These are phyloP conservation scores for Paralinhomoeus sp. DNA, from an alignment of 2,888 invertebrate genomes.

Conservation along the genomic window DNA sequence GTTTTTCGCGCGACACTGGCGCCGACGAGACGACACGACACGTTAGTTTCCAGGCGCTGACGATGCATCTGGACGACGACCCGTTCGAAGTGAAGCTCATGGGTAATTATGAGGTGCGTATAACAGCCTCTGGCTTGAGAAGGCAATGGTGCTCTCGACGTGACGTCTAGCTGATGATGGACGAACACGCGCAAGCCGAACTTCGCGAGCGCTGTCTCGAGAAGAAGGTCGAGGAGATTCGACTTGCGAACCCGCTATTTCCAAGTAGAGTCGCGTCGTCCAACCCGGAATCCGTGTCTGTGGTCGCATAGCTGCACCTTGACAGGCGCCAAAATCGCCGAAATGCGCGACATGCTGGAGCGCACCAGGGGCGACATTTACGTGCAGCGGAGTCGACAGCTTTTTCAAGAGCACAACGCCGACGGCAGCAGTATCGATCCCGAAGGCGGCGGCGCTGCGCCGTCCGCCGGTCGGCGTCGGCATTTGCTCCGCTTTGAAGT, in stretches of 20 bases:
- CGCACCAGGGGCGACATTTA: constrained; percentile 86
- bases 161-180: constrained; percentile 51
- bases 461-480: constrained; percentile 39
- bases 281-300: no score
- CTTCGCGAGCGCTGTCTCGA: constrained; percentile 69
- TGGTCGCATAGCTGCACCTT: not conserved
- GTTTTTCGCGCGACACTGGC: constrained; percentile 1
- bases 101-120: constrained; percentile 52
- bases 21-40: not conserved
- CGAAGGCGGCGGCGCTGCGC: not conserved
- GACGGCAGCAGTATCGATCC: not conserved
- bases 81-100: constrained; percentile 53
- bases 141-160: no score
- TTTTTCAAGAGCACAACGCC: constrained; percentile 28
- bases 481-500: constrained; percentile 39
- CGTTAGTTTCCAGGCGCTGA: constrained; percentile 39
- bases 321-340: constrained; percentile 39
- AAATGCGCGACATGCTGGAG: constrained; percentile 58
- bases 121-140: no score
- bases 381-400: constrained; percentile 55
- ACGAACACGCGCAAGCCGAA: constrained; percentile 77
- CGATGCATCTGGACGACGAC: constrained; percentile 83
- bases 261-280: no score
- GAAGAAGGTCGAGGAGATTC: constrained; percentile 55
- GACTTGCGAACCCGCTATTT: constrained; percentile 52